Evolutionary conservation across 1,140 invertebrate genomes (phyloP), one percentile per base, ranked within the genome.

Genomic region (Leucophenga varia): DNA sequence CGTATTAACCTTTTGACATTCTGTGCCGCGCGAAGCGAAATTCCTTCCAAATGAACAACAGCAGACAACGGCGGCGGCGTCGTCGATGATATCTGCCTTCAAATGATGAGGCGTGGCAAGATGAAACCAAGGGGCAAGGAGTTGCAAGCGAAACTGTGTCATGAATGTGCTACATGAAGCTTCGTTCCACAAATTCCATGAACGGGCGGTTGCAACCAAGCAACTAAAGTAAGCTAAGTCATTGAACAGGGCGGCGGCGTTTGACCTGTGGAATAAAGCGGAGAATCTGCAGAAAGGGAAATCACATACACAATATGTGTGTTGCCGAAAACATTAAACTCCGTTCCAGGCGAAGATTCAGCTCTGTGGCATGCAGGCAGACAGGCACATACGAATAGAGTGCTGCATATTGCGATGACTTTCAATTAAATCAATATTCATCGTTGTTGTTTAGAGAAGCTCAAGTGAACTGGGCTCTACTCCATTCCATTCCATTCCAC

Each of bases 1-100:
- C 61, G 65, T 69, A 69, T 69, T 69, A 70, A 69, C 65, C 65
- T 69, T 58, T 70, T 70, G 65, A 65, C 65, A 69, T 69, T 69
- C 70, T 53, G 28, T 12, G 7, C 14, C 16, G 13, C 8, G 16
- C 34, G 9, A 16, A n/a, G n/a, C n/a, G n/a, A n/a, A n/a, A n/a
- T n/a, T n/a, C n/a, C n/a, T n/a, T n/a, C n/a, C n/a, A n/a, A n/a
- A n/a, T n/a, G n/a, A n/a, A 59, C 59, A 67, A 59, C 63, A 65
- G 49, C 53, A 49, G 51, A 13, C 42, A 32, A 45, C 54, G 31
- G 43, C 54, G 31, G 43, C 36, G 37, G 32, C 48, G 19, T 34
- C 34, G 20, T 30, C 21, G 20, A 48, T 37, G 20, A 25, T 10
- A 25, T 25, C 22, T 25, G 22, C 22, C 22, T 5, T 10, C 10